Evolutionary conservation across 2,113 vertebrate species (phyloP).

Genomic region (Corythornis cristatus): DNA sequence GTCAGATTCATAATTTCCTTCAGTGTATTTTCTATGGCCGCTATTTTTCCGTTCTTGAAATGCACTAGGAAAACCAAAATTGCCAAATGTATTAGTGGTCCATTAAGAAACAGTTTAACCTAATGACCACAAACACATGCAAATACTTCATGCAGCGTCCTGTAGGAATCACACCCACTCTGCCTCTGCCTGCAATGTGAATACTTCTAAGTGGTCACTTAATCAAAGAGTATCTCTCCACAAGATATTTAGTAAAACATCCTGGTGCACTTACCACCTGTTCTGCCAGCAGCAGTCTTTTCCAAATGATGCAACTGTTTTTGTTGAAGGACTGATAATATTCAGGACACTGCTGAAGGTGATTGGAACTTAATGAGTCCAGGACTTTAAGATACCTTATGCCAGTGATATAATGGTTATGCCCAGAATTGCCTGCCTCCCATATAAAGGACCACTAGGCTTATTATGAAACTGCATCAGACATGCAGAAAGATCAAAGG

Average conservation of each 20-base stretch:
- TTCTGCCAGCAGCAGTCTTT: not conserved
- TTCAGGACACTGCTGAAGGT: not conserved
- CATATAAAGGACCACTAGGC: not conserved
- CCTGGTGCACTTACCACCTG: rapidly evolving
- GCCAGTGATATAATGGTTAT: not conserved
- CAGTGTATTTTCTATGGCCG: not conserved
- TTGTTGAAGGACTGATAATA: not conserved
- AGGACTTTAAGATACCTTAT: rapidly evolving
- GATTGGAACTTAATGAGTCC: not conserved
- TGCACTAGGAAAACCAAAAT: not conserved
- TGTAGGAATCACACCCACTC: not conserved
- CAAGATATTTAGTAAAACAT: not conserved
- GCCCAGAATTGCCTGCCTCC: not conserved
- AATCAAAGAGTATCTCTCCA: not conserved
- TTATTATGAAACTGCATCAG: not conserved
- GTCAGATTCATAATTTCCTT: not conserved
- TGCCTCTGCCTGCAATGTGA: not conserved
- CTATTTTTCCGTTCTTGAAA: not conserved
- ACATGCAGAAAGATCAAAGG: not conserved
- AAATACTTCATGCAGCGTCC: not conserved
- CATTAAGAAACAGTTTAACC: not conserved
- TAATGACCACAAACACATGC: not conserved
- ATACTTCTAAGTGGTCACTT: not conserved
- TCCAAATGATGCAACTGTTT: not conserved
- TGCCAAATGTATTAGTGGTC: not conserved